These are phyloP conservation scores for Epizoanthus ramosus DNA, from an alignment of 92 coral and sea anemone species.

Conservation along the genomic window DNA sequence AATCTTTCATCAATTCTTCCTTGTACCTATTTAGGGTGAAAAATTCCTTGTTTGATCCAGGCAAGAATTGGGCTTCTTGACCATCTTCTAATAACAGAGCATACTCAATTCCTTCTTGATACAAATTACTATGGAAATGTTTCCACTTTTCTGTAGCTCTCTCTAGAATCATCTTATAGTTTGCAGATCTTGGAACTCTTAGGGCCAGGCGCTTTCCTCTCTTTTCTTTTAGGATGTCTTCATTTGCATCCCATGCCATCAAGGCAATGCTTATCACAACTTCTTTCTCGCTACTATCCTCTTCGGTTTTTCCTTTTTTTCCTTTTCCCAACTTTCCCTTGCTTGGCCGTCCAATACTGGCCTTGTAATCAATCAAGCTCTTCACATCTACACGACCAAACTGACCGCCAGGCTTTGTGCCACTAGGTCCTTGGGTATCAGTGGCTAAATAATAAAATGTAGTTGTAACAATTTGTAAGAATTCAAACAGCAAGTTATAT, in stretches of 20 bases:
- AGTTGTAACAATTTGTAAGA: too few relatives aligned
- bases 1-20: slow-evolving; percentile 53
- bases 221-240: slow-evolving; percentile 21
- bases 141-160: slow-evolving; percentile 61
- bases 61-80: slow-evolving; percentile 52
- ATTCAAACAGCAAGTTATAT: too few relatives aligned
- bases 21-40: slow-evolving; percentile 40
- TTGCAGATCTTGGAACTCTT: slow-evolving; percentile 24
- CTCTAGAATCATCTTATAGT: slow-evolving; percentile 20
- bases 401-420: neutral
- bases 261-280: slow-evolving; percentile 38
- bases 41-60: slow-evolving; percentile 48
- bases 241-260: slow-evolving; percentile 43
- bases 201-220: slow-evolving; percentile 41
- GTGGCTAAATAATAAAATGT: too few relatives aligned
- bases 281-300: neutral
- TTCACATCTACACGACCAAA: slow-evolving; percentile 6
- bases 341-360: slow-evolving; percentile 9
- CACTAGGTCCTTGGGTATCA: too few relatives aligned
- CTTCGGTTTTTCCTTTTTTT: neutral
- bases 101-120: slow-evolving; percentile 41
- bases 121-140: slow-evolving; percentile 37
- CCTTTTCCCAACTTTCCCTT: slow-evolving; percentile 15
- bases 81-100: slow-evolving; percentile 48
- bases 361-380: slow-evolving; percentile 23